Percentiles rank a stretch among this genome's conserved stretches.
These are phyloP conservation scores for Aporrectodea caliginosa DNA, from an alignment of 1,140 invertebrate genomes.

Conservation along the genomic window DNA sequence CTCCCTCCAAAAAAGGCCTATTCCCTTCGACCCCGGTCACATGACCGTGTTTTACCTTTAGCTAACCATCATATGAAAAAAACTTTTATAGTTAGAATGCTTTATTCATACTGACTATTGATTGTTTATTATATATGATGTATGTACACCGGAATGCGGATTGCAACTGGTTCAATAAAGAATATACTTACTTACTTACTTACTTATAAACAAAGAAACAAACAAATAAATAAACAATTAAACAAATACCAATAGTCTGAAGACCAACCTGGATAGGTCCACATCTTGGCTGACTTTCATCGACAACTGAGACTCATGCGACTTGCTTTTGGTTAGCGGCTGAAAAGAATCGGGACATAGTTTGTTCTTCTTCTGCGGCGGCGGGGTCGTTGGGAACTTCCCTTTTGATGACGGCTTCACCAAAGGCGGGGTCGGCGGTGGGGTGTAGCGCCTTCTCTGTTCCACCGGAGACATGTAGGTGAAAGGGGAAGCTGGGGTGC, in stretches of 20 bases:
- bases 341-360: slow-evolving; percentile 59
- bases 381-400: slow-evolving; percentile 75
- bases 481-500: slow-evolving; percentile 48
- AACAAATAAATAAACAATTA: neutral
- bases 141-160: too few species aligned
- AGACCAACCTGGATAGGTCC: slow-evolving; percentile 25
- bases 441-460: slow-evolving; percentile 49
- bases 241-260: neutral
- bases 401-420: slow-evolving; percentile 52
- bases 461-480: slow-evolving; percentile 36
- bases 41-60: too few species aligned
- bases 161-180: too few species aligned
- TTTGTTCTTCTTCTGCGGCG: slow-evolving; percentile 65
- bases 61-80: too few species aligned
- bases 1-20: too few species aligned
- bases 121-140: too few species aligned
- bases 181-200: too few species aligned
- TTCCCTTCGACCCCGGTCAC: too few species aligned
- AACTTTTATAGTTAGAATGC: too few species aligned
- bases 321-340: slow-evolving; percentile 83
- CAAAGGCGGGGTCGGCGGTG: slow-evolving; percentile 64
- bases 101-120: too few species aligned
- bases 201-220: too few species aligned
- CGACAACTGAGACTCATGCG: slow-evolving; percentile 81
- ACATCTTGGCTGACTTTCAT: slow-evolving; percentile 57